A percentile compares a stretch with the other conserved stretches of the same genome.
Conservation (phyloP, 2,888 invertebrate species). For the Brachyopa scutellaris region DNA sequence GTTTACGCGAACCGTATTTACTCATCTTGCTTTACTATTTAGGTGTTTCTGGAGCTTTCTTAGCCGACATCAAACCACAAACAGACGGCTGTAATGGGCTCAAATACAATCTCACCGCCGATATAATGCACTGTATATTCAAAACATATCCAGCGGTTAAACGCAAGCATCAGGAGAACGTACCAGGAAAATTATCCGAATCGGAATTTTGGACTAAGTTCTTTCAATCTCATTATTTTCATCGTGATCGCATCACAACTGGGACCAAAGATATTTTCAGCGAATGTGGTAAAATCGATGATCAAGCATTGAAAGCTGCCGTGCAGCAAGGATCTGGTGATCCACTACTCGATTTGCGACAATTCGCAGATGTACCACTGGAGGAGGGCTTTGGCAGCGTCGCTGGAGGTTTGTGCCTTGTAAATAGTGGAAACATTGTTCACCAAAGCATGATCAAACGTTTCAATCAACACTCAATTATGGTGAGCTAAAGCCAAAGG, state of each 20-base stretch:
- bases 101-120: constrained; percentile 97
- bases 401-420: constrained; percentile 78
- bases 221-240: constrained; percentile 99
- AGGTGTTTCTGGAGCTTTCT: constrained; percentile 89
- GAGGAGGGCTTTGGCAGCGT: constrained; percentile 86
- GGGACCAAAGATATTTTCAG: constrained; percentile 97
- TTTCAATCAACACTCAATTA: constrained; percentile 98
- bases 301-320: constrained; percentile 89
- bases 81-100: constrained; percentile 98
- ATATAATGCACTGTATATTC: constrained; percentile 98
- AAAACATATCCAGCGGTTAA: constrained; percentile 99
- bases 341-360: constrained; percentile 92
- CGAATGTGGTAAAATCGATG: constrained; percentile 98
- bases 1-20: too few relatives aligned
- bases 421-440: constrained; percentile 85
- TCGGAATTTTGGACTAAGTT: constrained; percentile 99
- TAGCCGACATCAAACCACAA: constrained; percentile 98
- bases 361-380: constrained; percentile 87
- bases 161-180: constrained; percentile 97
- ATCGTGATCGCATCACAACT: constrained; percentile 94
- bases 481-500: constrained; percentile 86
- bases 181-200: constrained; percentile 97
- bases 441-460: constrained; percentile 96
- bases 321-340: constrained; percentile 90
- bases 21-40: too few relatives aligned